phyloP scores from a whole-genome alignment of 2,113 vertebrate genomes.

The Connochaetes taurinus region DNA sequence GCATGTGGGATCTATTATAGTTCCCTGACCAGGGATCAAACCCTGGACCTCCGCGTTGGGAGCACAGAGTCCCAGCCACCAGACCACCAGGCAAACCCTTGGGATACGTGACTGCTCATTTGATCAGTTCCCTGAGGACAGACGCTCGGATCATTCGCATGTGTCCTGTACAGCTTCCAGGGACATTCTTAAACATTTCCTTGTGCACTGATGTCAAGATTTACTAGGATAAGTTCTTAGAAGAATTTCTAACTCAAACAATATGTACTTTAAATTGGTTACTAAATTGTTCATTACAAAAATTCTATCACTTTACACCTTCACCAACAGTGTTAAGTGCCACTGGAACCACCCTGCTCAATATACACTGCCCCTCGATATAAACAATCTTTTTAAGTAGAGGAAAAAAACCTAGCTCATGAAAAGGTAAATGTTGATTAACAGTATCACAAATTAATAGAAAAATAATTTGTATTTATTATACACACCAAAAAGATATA shows the following conservation, averaged over 20 bases:
- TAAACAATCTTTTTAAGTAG: neutral
- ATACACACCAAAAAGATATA: neutral
- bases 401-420: neutral
- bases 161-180: neutral
- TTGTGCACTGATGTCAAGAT: neutral
- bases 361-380: neutral
- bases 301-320: neutral
- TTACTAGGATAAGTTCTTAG: neutral
- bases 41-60: neutral
- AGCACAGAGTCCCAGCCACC: neutral
- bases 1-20: neutral
- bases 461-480: neutral
- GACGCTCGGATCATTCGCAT: neutral
- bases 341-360: neutral
- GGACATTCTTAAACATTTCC: conserved; percentile 7
- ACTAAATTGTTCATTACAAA: neutral
- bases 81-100: neutral
- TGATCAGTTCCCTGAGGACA: conserved; percentile 5
- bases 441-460: neutral
- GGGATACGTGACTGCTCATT: neutral
- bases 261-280: conserved; percentile 26
- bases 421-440: neutral
- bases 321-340: neutral
- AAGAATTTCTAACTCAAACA: conserved; percentile 40
- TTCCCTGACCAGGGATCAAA: neutral